These are phyloP conservation scores for Crocidura indochinensis DNA, from an alignment of 2,797 vertebrate genomes.

Conservation along the genomic window DNA sequence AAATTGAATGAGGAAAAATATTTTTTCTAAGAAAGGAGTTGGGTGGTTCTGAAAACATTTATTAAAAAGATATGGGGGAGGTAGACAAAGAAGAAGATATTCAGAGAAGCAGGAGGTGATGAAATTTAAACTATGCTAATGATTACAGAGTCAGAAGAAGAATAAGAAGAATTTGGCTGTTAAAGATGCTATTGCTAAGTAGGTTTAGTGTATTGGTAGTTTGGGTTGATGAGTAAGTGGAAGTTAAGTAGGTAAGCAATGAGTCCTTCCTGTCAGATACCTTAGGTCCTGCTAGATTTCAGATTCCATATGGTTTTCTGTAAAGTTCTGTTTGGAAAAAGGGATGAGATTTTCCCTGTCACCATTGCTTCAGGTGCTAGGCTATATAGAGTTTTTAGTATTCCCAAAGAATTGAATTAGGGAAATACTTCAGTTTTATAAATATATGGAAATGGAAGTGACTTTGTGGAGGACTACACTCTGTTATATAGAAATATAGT, in stretches of 20 bases:
- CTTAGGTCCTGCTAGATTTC: neutral
- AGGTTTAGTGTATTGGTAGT: neutral
- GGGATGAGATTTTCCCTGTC: neutral
- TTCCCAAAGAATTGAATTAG: neutral
- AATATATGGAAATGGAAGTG: neutral
- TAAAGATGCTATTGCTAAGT: neutral
- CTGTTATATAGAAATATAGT: neutral
- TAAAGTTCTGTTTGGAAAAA: neutral
- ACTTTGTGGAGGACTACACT: neutral
- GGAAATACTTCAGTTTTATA: constrained; percentile 49
- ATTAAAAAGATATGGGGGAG: neutral
- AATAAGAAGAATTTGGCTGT: neutral
- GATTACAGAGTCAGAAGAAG: neutral
- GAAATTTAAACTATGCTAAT: neutral
- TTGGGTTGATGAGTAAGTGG: neutral
- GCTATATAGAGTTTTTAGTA: neutral
- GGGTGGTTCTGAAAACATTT: neutral
- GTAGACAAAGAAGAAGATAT: neutral
- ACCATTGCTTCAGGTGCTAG: neutral
- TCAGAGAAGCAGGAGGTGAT: neutral
- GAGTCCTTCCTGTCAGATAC: constrained; percentile 4
- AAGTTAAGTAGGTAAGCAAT: neutral
- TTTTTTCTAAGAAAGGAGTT: neutral
- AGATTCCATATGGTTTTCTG: neutral
- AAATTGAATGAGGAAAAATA: neutral